Evolutionary conservation across 2,888 invertebrate species (phyloP), one percentile per base, ranked within the genome.

Genomic region (Papilio demoleus): DNA sequence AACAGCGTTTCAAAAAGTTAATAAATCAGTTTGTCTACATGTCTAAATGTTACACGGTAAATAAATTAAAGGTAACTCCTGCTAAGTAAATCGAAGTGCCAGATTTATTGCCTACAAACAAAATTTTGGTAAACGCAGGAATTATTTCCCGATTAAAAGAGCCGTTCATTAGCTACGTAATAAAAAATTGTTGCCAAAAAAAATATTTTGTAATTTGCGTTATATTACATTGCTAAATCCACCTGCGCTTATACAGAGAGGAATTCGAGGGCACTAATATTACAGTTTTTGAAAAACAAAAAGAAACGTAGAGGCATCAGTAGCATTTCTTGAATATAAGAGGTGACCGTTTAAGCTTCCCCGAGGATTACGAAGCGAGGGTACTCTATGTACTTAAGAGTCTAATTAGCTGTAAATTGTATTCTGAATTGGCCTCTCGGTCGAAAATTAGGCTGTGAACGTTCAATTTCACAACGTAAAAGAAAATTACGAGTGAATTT

Each of bases 381-480:
- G 77, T 77, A 76, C 78, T 78, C 64, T 60, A 76, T 88, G 87
- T 86, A 86, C 85, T 87, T 88, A 89, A 89, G 82, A 84, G 85
- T 85, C 83, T 89, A 89, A 90, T 90, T 90, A 89, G 85, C 84
- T 84, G 87, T 88, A 88, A 89, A 90, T 90, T 88, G 88, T 88
- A 87, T 84, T 83, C 82, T 81, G 83, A 88, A 89, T 87, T 86
- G 86, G 85, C 80, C 81, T 84, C 84, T 87, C 85, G 86, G 83
- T 80, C 85, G 85, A 86, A 84, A 88, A 89, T 87, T 68, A 64
- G 47, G 45, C 63, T 34, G 11, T 68, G 63, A 68, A 53, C 68
- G 45, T 68, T 68, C 63, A 64, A 68, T 68, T 64, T 68, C 63
- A 58, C 58, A 47, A 47, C 63, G 45, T 64, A 68, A 68, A 68